phyloP scores from a whole-genome alignment of 2,113 vertebrate species.

The Alligator sinensis region DNA sequence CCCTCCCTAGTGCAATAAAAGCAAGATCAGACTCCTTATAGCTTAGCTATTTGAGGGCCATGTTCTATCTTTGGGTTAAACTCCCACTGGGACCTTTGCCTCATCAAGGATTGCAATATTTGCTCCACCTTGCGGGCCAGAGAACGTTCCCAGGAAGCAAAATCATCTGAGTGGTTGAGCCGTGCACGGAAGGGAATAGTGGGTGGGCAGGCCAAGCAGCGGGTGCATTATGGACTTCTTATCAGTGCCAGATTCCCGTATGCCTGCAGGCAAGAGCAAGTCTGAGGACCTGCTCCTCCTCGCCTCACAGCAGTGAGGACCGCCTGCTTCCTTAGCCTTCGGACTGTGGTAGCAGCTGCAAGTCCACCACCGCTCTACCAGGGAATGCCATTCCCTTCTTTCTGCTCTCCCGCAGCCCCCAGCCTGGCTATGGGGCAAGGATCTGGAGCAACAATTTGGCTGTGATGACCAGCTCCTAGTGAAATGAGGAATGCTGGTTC shows the following conservation, averaged over 20 bases:
- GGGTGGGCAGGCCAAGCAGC: not conserved
- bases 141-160: not conserved
- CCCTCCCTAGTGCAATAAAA: not conserved
- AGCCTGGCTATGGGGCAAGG: not conserved
- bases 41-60: not conserved
- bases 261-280: not conserved
- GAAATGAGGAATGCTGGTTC: not conserved
- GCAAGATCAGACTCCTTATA: not conserved
- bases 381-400: not conserved
- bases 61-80: not conserved
- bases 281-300: not conserved
- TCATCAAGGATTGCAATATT: not conserved
- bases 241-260: not conserved
- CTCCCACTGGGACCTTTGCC: not conserved
- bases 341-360: not conserved
- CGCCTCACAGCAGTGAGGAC: not conserved
- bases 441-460: not conserved
- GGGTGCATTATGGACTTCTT: not conserved
- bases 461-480: not conserved
- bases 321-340: not conserved
- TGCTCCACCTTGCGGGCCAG: not conserved
- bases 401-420: not conserved
- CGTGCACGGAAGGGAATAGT: not conserved
- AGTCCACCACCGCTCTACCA: not conserved
- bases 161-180: not conserved